Conservation (phyloP, 1,140 invertebrate genomes). For the Augochlora pura region DNA sequence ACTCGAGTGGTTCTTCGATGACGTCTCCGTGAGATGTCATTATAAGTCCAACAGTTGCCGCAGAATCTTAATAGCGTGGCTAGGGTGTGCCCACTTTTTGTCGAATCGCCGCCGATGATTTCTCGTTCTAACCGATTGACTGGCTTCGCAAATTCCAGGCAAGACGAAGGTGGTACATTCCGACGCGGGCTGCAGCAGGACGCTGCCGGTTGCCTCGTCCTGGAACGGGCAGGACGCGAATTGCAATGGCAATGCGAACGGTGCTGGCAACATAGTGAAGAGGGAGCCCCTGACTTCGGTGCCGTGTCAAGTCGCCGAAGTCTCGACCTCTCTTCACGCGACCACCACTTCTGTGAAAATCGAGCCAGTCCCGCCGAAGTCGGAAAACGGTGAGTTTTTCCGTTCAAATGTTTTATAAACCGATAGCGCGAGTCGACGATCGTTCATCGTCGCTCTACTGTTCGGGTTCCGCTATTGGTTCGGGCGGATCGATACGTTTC, state of each 20-base stretch:
- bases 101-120: no score
- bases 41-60: no score
- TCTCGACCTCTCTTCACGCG: conserved; percentile 83
- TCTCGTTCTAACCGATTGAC: neutral
- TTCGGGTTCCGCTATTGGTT: no score
- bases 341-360: conserved; percentile 77
- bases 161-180: conserved; percentile 76
- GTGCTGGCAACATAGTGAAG: conserved; percentile 77
- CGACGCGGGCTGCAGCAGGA: conserved; percentile 77
- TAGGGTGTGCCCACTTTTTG: no score
- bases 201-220: conserved; percentile 74
- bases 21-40: no score
- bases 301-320: conserved; percentile 84
- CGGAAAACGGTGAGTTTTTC: conserved; percentile 73
- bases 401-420: no score
- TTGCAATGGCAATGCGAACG: conserved; percentile 57
- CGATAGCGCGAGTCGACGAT: no score
- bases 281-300: conserved; percentile 81
- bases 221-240: conserved; percentile 72
- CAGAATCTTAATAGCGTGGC: no score
- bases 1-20: no score
- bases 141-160: conserved; percentile 61
- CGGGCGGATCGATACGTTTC: no score
- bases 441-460: no score
- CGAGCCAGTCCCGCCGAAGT: conserved; percentile 74